Percentiles rank a stretch among this genome's conserved stretches.
Conservation (phyloP, 2,888 invertebrate genomes). For the Agonopterix alstromeriana region DNA sequence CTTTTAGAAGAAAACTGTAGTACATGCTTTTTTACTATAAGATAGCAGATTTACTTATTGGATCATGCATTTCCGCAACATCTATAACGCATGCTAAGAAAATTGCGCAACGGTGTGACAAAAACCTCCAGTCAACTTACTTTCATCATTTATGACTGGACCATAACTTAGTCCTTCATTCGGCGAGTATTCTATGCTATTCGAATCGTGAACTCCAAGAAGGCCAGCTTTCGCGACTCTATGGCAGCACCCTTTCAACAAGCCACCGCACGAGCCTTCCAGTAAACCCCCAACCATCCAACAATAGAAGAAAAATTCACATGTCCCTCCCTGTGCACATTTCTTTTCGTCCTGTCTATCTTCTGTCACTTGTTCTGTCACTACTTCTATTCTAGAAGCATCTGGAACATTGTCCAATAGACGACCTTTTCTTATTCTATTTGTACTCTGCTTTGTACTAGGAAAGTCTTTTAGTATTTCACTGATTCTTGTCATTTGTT, state of each 20-base stretch:
- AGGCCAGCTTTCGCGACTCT: conserved; percentile 82
- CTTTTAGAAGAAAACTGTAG: too few relatives aligned
- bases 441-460: conserved; percentile 11
- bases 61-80: too few relatives aligned
- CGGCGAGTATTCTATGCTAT: conserved; percentile 78
- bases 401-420: conserved; percentile 16
- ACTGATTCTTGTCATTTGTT: conserved; percentile 53
- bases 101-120: conserved; percentile 33
- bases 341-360: conserved; percentile 65
- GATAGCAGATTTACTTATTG: too few relatives aligned
- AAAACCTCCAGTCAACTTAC: conserved; percentile 72
- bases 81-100: too few relatives aligned
- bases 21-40: too few relatives aligned
- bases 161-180: conserved; percentile 82
- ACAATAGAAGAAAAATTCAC: conserved; percentile 94
- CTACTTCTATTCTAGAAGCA: conserved; percentile 12
- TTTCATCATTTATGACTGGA: conserved; percentile 86
- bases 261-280: conserved; percentile 88
- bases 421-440: conserved; percentile 35
- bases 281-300: conserved; percentile 93
- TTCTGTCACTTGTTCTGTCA: conserved; percentile 16
- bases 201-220: conserved; percentile 79
- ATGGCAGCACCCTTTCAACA: conserved; percentile 92
- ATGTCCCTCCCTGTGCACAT: conserved; percentile 85
- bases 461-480: conserved; percentile 49